Percentiles rank a stretch among this genome's conserved stretches.
phyloP scores from a whole-genome alignment of 2,888 invertebrate species.

The Lasioglossum leucozonium region DNA sequence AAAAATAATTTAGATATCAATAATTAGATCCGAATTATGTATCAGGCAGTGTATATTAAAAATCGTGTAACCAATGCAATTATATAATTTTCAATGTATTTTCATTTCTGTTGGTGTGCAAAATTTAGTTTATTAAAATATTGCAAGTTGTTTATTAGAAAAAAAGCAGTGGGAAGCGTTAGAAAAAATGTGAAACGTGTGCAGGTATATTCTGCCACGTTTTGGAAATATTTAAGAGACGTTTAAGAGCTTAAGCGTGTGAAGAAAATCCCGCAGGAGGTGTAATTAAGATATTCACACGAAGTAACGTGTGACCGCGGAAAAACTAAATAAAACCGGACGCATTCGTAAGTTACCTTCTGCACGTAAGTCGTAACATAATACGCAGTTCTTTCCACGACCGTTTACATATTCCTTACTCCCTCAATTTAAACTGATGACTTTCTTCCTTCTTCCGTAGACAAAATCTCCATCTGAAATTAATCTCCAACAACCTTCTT shows the following conservation, averaged over 20 bases:
- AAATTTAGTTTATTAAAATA: neutral
- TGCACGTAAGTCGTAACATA: constrained; percentile 42
- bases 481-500: neutral
- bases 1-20: no score
- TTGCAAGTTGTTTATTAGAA: neutral
- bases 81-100: neutral
- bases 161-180: neutral
- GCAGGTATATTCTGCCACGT: neutral
- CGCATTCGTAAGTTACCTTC: neutral
- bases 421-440: constrained; percentile 12
- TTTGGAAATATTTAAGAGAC: neutral
- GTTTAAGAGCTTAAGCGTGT: neutral
- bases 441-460: neutral
- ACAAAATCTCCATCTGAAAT: neutral
- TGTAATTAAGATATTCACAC: constrained; percentile 44
- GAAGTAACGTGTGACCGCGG: constrained; percentile 24
- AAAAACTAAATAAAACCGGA: constrained; percentile 28
- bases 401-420: constrained; percentile 19
- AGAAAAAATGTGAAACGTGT: neutral
- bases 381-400: constrained; percentile 18
- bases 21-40: neutral
- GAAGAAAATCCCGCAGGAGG: constrained; percentile 27
- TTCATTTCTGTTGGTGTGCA: neutral
- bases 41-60: neutral
- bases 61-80: neutral